These are phyloP conservation scores for Caenorhabditis panamensis DNA, from an alignment of 2,888 invertebrate species.

Conservation along the genomic window DNA sequence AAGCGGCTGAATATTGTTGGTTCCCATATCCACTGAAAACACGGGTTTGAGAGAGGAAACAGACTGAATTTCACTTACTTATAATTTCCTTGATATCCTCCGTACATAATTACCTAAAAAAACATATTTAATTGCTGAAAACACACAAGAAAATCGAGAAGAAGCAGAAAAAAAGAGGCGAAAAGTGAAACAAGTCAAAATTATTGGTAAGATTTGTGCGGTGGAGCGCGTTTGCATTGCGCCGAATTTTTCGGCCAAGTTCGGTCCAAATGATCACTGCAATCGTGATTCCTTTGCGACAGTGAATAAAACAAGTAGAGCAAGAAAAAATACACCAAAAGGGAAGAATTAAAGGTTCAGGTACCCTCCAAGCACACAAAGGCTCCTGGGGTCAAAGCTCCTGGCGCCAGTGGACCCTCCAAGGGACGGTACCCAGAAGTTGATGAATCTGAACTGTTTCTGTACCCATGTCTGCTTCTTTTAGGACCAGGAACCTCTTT, in stretches of 20 bases:
- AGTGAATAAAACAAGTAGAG: neutral
- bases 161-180: neutral
- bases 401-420: too few relatives aligned
- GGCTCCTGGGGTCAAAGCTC: too few relatives aligned
- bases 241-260: neutral
- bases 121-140: neutral
- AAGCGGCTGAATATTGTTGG: slow-evolving; percentile 10
- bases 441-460: too few relatives aligned
- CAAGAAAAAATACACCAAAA: too few relatives aligned
- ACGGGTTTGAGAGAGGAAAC: neutral
- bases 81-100: slow-evolving; percentile 53
- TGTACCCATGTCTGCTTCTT: neutral
- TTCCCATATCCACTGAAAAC: slow-evolving; percentile 52
- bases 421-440: too few relatives aligned
- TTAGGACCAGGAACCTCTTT: neutral
- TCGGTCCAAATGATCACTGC: too few relatives aligned
- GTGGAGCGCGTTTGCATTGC: slow-evolving; percentile 35
- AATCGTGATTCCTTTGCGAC: too few relatives aligned
- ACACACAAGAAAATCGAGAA: too few relatives aligned
- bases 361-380: too few relatives aligned
- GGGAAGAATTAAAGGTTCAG: neutral
- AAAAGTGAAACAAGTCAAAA: slow-evolving; percentile 4
- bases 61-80: slow-evolving; percentile 20
- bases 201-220: slow-evolving; percentile 7
- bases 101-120: slow-evolving; percentile 61